These are phyloP conservation scores for Molossus molossus DNA, from an alignment of 2,797 vertebrate genomes.

Conservation along the genomic window DNA sequence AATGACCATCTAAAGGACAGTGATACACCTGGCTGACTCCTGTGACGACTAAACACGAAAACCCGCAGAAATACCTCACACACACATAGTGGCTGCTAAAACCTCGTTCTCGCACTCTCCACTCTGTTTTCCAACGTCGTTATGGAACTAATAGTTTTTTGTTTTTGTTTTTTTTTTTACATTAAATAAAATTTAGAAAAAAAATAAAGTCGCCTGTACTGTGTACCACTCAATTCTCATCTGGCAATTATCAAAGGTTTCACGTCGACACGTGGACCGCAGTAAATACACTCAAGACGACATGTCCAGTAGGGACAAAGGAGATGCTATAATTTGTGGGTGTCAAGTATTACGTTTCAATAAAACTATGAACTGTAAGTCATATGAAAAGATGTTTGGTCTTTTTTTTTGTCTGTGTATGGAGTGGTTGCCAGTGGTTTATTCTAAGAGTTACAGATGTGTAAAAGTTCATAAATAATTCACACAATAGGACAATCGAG, in stretches of 20 bases:
- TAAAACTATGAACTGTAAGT: background rate
- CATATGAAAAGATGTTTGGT: background rate
- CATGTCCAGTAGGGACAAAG: background rate
- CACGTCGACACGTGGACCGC: background rate
- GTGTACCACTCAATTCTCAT: background rate
- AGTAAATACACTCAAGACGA: background rate
- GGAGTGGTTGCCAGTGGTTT: constrained; percentile 59
- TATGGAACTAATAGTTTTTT: background rate
- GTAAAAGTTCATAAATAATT: constrained; percentile 85
- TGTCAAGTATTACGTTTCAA: background rate
- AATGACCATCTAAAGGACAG: background rate
- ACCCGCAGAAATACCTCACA: no score
- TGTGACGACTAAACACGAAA: background rate
- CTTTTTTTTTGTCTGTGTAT: background rate
- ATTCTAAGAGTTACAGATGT: constrained; percentile 80
- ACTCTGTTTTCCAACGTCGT: background rate
- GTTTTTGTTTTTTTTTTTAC: background rate
- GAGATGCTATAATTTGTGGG: background rate
- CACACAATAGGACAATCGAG: constrained; percentile 81
- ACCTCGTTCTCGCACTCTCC: background rate
- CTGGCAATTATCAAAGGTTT: background rate
- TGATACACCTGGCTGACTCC: background rate
- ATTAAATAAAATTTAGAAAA: background rate
- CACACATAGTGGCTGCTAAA: background rate
- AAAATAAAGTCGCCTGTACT: background rate